These are phyloP conservation scores for Polyergus mexicanus DNA, from an alignment of 1,140 invertebrate species.

Conservation along the genomic window DNA sequence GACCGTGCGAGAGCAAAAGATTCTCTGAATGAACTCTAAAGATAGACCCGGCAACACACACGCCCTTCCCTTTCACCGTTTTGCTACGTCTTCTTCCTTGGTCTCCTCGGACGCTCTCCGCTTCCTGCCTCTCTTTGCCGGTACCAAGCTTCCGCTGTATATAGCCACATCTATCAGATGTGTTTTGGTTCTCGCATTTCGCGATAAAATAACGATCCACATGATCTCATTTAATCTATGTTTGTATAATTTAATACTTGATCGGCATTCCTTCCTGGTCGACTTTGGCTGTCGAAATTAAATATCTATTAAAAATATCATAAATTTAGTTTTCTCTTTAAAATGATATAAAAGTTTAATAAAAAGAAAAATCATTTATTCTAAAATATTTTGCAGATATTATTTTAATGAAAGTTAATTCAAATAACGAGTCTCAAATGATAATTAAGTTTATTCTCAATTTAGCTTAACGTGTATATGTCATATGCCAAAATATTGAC, in stretches of 20 bases:
- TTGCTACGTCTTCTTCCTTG: constrained; percentile 71
- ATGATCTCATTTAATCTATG: neutral
- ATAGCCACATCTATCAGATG: neutral
- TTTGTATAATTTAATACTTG: too few species aligned
- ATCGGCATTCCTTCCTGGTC: too few species aligned
- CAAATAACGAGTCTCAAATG: neutral
- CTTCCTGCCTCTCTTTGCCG: constrained; percentile 27
- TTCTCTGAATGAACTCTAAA: constrained; percentile 84
- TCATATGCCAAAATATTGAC: too few species aligned
- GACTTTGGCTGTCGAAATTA: too few species aligned
- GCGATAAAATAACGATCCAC: neutral
- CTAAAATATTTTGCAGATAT: too few species aligned
- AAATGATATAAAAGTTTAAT: too few species aligned
- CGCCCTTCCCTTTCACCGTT: constrained; percentile 64
- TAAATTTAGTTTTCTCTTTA: too few species aligned
- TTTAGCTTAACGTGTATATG: neutral
- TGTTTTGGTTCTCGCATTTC: neutral
- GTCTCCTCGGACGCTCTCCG: constrained; percentile 20
- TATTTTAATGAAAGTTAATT: too few species aligned
- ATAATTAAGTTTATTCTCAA: neutral
- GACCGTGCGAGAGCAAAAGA: constrained; percentile 70
- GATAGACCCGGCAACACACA: constrained; percentile 76
- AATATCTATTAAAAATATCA: too few species aligned
- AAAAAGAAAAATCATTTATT: too few species aligned
- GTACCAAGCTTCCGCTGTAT: neutral